phyloP scores from a whole-genome alignment of 1,140 invertebrate genomes.

The Drosophila erecta region DNA sequence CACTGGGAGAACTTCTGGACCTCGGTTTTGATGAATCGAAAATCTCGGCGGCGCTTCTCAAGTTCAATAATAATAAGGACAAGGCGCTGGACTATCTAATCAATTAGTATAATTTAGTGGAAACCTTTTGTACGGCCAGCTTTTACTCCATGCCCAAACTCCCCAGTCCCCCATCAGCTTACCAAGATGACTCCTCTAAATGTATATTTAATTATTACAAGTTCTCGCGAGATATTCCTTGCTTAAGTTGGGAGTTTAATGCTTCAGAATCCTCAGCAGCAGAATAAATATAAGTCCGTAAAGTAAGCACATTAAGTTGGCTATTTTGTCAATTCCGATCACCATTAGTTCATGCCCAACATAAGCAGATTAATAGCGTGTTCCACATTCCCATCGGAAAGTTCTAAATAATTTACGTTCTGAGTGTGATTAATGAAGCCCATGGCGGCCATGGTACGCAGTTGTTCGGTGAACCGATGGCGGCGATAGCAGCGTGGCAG shows the following conservation, averaged over 20 bases:
- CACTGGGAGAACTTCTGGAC: slow-evolving; percentile 90
- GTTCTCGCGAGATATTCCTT: slow-evolving; percentile 40
- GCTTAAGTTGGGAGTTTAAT: slow-evolving; percentile 47
- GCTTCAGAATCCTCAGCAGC: slow-evolving; percentile 41
- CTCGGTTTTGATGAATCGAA: slow-evolving; percentile 92
- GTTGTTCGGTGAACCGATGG: slow-evolving; percentile 86
- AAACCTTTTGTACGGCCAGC: slow-evolving; percentile 30
- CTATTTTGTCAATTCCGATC: not conserved
- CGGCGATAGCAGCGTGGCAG: slow-evolving; percentile 67
- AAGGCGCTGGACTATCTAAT: slow-evolving; percentile 94
- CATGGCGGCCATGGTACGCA: slow-evolving; percentile 94
- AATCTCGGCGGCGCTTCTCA: slow-evolving; percentile 90
- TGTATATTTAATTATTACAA: slow-evolving; percentile 45
- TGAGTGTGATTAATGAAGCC: slow-evolving; percentile 93
- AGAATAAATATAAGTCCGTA: slow-evolving; percentile 62
- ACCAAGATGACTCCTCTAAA: slow-evolving; percentile 26
- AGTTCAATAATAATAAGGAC: slow-evolving; percentile 92
- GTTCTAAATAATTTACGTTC: slow-evolving; percentile 92
- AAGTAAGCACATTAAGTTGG: slow-evolving; percentile 6
- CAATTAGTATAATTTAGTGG: slow-evolving; percentile 86
- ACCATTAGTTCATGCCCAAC: slow-evolving; percentile 53
- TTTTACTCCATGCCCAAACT: slow-evolving; percentile 8
- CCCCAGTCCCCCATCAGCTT: slow-evolving; percentile 12
- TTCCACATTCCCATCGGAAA: slow-evolving; percentile 94
- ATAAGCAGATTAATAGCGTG: slow-evolving; percentile 93